Conservation (phyloP, 2,888 invertebrate species). For the Pachycephus smyrnensis region DNA sequence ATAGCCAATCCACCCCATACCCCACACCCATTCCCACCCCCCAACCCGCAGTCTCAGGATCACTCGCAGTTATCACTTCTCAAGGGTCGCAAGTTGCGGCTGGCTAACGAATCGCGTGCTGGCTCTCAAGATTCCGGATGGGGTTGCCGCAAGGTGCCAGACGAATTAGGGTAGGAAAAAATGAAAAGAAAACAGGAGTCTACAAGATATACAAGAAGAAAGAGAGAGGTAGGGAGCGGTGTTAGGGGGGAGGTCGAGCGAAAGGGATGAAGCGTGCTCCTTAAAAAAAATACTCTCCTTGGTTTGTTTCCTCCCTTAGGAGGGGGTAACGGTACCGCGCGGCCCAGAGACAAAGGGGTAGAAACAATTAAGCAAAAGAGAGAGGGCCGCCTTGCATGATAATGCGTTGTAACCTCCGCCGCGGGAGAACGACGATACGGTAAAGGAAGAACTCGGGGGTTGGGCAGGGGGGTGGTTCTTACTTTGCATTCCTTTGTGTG, state of each 20-base stretch:
- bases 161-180: constrained; percentile 9
- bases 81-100: neutral
- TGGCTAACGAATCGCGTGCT: neutral
- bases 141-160: constrained; percentile 32
- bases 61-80: neutral
- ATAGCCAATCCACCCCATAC: neutral
- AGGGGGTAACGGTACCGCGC: neutral
- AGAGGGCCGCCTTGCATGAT: constrained; percentile 58
- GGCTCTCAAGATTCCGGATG: constrained; percentile 19
- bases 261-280: constrained; percentile 20
- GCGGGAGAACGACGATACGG: constrained; percentile 46
- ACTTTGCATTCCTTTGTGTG: constrained; percentile 67
- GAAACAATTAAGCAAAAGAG: constrained; percentile 55
- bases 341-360: constrained; percentile 25
- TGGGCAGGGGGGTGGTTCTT: constrained; percentile 52
- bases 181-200: neutral
- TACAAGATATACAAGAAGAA: constrained; percentile 12
- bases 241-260: constrained; percentile 8
- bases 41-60: neutral
- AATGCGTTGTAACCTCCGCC: constrained; percentile 58
- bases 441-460: constrained; percentile 47
- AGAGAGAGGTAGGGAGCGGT: constrained; percentile 14
- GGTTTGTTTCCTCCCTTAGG: neutral
- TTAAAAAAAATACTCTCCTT: constrained; percentile 4
- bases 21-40: neutral